These are phyloP conservation scores for Crocidura indochinensis DNA, from an alignment of 2,797 vertebrate genomes.

Conservation along the genomic window DNA sequence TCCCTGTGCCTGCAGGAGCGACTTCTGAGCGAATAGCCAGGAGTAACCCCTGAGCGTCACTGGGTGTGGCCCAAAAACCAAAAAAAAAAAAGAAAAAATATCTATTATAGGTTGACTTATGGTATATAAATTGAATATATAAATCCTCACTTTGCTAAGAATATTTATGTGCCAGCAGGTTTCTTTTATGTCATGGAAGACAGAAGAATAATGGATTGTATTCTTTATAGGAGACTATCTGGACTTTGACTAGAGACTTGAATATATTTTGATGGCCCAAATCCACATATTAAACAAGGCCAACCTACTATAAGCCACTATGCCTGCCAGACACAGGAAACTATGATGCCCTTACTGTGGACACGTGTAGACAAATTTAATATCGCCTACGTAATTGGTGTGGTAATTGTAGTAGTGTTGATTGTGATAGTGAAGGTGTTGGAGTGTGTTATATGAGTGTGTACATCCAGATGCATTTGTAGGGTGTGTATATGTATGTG, in stretches of 20 bases:
- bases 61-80: too few species aligned
- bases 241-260: constrained; percentile 51
- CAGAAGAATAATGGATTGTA: constrained; percentile 61
- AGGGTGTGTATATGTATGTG: not conserved
- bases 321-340: constrained; percentile 27
- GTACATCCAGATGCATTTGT: not conserved
- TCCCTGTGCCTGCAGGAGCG: too few species aligned
- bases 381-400: constrained; percentile 37
- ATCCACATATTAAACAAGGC: constrained; percentile 59
- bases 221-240: constrained; percentile 64
- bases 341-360: constrained; percentile 44
- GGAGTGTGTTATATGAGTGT: not conserved
- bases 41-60: too few species aligned
- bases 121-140: constrained; percentile 21
- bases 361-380: constrained; percentile 51
- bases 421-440: not conserved
- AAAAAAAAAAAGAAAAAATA: too few species aligned
- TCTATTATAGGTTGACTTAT: constrained; percentile 45
- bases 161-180: constrained; percentile 61
- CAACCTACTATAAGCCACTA: constrained; percentile 22
- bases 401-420: not conserved
- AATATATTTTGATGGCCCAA: constrained; percentile 66
- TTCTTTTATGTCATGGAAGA: constrained; percentile 73
- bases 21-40: too few species aligned
- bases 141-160: constrained; percentile 68